These are phyloP conservation scores for Agapornis canus DNA, from an alignment of 2,797 vertebrate species.

Conservation along the genomic window DNA sequence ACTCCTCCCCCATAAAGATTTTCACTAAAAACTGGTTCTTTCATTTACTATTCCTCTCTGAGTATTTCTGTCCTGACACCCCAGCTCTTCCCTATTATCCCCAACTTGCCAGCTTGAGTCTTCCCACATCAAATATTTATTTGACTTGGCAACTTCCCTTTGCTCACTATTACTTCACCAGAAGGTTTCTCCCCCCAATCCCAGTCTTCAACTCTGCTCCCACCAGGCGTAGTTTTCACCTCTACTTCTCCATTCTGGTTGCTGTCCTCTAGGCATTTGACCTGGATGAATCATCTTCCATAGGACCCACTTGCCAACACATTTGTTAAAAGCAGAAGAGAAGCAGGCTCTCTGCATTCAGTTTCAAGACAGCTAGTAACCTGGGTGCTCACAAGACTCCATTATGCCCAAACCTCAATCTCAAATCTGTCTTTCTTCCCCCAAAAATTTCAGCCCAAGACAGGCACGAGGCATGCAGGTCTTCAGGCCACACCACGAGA, in stretches of 20 bases:
- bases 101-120: not conserved
- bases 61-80: not conserved
- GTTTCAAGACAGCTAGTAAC: not conserved
- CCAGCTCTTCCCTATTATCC: not conserved
- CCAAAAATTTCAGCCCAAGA: not conserved
- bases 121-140: not conserved
- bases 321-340: not conserved
- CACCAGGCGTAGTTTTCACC: not conserved
- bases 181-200: not conserved
- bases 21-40: not conserved
- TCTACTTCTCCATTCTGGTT: not conserved
- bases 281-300: not conserved
- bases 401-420: not conserved
- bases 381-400: not conserved
- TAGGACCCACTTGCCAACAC: not conserved
- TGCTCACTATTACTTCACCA: not conserved
- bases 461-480: not conserved
- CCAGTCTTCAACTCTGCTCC: not conserved
- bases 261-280: not conserved
- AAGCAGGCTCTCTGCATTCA: not conserved
- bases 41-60: not conserved
- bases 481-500: not conserved
- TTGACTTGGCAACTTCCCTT: not conserved
- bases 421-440: not conserved
- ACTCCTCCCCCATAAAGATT: not conserved